These are phyloP conservation scores for Chaetoderma sp. DNA, from an alignment of 2,888 invertebrate genomes.

Conservation along the genomic window DNA sequence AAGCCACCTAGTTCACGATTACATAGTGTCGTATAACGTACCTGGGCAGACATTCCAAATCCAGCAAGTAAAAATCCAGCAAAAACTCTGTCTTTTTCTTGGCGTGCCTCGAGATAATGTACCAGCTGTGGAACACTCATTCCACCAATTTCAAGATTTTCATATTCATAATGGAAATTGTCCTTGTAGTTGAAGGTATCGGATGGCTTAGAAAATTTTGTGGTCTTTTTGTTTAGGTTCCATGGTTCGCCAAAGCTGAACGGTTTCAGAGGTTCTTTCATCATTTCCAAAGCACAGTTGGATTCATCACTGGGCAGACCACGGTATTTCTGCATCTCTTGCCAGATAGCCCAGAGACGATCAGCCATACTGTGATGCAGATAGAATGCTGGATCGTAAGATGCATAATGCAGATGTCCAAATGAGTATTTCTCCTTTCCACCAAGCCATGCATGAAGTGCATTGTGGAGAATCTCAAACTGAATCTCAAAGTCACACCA, in stretches of 20 bases:
- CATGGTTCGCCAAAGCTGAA: conserved; percentile 41
- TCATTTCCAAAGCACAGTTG: conserved; percentile 40
- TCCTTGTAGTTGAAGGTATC: conserved; percentile 36
- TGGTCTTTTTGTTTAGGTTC: conserved; percentile 36
- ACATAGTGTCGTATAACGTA: too few relatives aligned
- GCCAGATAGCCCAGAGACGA: conserved; percentile 30
- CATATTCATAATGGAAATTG: conserved; percentile 6
- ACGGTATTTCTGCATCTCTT: conserved; percentile 25
- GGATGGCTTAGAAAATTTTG: conserved; percentile 33
- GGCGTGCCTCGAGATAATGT: neutral
- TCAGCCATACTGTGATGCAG: conserved; percentile 36
- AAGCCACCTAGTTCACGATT: too few relatives aligned
- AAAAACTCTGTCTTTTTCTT: conserved; percentile 34
- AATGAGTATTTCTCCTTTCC: conserved; percentile 20
- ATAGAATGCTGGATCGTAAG: conserved; percentile 40
- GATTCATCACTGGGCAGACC: conserved; percentile 35
- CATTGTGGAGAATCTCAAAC: conserved; percentile 21
- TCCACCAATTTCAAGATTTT: conserved; percentile 2
- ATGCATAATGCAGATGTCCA: conserved; percentile 23
- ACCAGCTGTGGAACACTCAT: conserved; percentile 11
- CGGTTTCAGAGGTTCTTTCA: conserved; percentile 33
- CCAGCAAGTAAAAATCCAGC: conserved; percentile 40
- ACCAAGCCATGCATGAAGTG: conserved; percentile 23
- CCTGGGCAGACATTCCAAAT: conserved; percentile 33
- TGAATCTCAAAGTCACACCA: conserved; percentile 36